These are phyloP conservation scores for Ophioderma brevispina DNA, from an alignment of 35 echinoderm and acorn worm genomes.

Conservation along the genomic window DNA sequence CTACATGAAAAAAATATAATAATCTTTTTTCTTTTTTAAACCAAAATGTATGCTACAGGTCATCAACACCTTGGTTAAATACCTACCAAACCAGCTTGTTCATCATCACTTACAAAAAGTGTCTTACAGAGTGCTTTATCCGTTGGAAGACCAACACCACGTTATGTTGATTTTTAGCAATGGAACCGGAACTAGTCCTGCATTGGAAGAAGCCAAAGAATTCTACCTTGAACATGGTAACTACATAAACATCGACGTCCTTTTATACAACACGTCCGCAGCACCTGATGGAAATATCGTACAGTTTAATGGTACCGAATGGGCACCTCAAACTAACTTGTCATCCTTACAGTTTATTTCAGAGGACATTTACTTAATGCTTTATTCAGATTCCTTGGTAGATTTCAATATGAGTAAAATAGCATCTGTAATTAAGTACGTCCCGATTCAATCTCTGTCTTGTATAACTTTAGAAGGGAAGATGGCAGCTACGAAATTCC, in stretches of 20 bases:
- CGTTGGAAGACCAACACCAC: not conserved
- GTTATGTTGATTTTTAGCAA: not conserved
- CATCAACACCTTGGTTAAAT: not conserved
- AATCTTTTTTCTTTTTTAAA: too few relatives aligned
- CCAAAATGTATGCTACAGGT: too few relatives aligned
- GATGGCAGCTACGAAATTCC: not conserved
- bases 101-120: not conserved
- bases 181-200: not conserved
- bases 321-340: not conserved
- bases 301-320: not conserved
- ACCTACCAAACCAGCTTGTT: not conserved
- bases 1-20: too few relatives aligned
- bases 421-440: not conserved
- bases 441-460: not conserved
- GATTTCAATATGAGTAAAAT: not conserved
- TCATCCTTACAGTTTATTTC: not conserved
- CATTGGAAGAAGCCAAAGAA: constrained; percentile 8
- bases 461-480: not conserved
- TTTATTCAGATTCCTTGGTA: not conserved
- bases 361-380: not conserved
- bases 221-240: not conserved
- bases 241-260: not conserved
- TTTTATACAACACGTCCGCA: not conserved
- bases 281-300: not conserved
- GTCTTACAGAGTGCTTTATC: not conserved